A percentile compares a stretch with the other conserved stretches of the same genome.
phyloP scores from a whole-genome alignment of 2,113 vertebrate species.

The Pluvianellus socialis region DNA sequence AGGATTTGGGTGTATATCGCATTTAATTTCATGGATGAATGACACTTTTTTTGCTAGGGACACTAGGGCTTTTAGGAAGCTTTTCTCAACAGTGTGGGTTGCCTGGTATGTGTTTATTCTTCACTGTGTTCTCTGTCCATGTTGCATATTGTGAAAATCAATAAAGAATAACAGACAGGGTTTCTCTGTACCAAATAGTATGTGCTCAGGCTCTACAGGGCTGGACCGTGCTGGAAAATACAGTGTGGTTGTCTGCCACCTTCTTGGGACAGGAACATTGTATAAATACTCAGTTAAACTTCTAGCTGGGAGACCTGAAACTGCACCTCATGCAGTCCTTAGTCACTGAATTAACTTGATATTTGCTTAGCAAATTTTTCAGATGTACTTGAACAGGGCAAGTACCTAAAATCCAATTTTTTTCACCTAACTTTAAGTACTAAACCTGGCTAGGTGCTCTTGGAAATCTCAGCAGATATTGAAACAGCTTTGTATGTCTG shows the following conservation, averaged over 20 bases:
- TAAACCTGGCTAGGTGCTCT: background rate
- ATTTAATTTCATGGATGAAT: background rate
- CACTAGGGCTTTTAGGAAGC: background rate
- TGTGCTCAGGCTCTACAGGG: background rate
- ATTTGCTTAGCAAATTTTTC: background rate
- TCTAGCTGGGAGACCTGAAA: background rate
- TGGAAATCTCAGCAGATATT: background rate
- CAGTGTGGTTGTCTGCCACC: background rate
- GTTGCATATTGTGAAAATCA: background rate
- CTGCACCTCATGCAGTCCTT: background rate
- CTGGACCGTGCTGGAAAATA: background rate
- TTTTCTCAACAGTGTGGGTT: background rate
- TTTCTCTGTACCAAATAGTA: background rate
- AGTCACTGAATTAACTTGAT: background rate
- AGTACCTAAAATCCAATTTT: fast-evolving
- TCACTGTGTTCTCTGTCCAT: background rate
- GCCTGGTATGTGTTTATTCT: background rate
- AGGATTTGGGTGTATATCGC: background rate
- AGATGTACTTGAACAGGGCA: background rate
- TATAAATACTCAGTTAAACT: background rate
- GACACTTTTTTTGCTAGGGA: background rate
- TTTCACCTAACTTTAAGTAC: background rate
- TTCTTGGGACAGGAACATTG: background rate
- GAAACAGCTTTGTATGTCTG: background rate
- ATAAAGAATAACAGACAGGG: background rate